A percentile compares a stretch with the other conserved stretches of the same genome.
Evolutionary conservation across 2,888 invertebrate genomes (phyloP).

Genomic region (Craniophora ligustri): DNA sequence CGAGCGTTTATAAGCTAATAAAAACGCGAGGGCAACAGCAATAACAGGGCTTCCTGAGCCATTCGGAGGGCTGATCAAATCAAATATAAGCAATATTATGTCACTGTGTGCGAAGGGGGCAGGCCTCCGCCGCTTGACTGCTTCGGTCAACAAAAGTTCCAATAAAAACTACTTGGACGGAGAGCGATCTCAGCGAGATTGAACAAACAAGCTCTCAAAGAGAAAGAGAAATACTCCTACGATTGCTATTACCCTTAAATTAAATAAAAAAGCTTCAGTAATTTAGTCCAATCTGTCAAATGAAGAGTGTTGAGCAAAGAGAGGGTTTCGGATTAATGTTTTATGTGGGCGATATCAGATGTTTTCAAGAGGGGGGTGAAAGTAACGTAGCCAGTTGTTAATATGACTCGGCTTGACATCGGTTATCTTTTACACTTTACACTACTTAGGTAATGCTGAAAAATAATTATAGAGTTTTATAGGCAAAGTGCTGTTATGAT

Average conservation of each 20-base stretch:
- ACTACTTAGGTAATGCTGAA: conserved; percentile 44
- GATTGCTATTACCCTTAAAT: conserved; percentile 82
- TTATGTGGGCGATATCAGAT: conserved; percentile 77
- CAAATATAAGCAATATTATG: conserved; percentile 82
- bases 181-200: conserved; percentile 69
- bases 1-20: conserved; percentile 58
- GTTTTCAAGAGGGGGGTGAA: conserved; percentile 66
- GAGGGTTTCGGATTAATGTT: conserved; percentile 81
- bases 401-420: conserved; percentile 41
- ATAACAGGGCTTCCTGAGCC: conserved; percentile 65
- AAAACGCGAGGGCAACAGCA: conserved; percentile 55
- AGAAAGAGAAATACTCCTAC: conserved; percentile 70
- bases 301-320: conserved; percentile 87
- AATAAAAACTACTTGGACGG: conserved; percentile 85
- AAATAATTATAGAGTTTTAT: conserved; percentile 40
- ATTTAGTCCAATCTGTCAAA: conserved; percentile 88
- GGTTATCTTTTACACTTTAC: conserved; percentile 50
- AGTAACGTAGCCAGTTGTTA: conserved; percentile 53
- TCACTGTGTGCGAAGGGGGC: conserved; percentile 76
- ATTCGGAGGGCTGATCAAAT: conserved; percentile 72
- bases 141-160: conserved; percentile 78
- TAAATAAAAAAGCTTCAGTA: conserved; percentile 86
- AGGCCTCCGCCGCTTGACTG: conserved; percentile 68
- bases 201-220: conserved; percentile 73
- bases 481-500: conserved; percentile 31